These are phyloP conservation scores for Empidonax traillii DNA, from an alignment of 2,113 vertebrate genomes.

Conservation along the genomic window DNA sequence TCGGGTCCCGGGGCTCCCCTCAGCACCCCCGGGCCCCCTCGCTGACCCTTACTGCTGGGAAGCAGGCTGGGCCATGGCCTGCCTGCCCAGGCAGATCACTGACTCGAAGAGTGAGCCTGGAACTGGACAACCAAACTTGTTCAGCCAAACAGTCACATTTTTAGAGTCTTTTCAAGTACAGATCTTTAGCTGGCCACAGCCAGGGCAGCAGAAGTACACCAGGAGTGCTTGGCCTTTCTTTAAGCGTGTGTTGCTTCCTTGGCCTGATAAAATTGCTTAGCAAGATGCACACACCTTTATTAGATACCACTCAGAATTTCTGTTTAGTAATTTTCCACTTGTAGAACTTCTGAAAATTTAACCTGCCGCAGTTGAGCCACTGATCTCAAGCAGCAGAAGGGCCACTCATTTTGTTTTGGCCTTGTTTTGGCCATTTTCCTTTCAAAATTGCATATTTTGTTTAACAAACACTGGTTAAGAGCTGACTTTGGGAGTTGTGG, in stretches of 20 bases:
- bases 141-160: background rate
- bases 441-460: background rate
- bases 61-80: background rate
- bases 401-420: background rate
- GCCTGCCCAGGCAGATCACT: fast-evolving
- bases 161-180: background rate
- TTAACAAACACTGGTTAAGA: background rate
- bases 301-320: background rate
- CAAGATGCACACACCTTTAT: fast-evolving
- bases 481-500: background rate
- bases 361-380: background rate
- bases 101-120: background rate
- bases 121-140: background rate
- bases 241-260: background rate
- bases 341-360: background rate
- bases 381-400: background rate
- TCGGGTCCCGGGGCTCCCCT: background rate
- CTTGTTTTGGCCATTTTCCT: background rate
- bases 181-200: background rate
- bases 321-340: background rate
- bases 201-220: fast-evolving
- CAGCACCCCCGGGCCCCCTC: background rate
- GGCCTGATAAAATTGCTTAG: background rate
- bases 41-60: fast-evolving
- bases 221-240: background rate